Conservation (phyloP, 1,140 invertebrate species). For the Xylocopa sonorina region DNA sequence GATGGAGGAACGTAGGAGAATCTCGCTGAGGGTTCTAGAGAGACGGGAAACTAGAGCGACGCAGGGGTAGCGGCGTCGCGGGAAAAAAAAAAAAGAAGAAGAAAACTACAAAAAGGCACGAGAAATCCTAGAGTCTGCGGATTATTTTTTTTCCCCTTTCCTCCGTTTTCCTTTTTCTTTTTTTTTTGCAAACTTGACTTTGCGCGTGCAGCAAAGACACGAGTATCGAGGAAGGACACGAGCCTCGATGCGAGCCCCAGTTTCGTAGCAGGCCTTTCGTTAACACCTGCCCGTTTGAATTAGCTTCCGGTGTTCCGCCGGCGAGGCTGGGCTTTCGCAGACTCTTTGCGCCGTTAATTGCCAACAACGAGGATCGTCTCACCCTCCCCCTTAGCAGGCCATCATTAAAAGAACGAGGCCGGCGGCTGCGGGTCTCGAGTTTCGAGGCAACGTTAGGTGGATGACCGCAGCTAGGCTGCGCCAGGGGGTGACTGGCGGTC, state of each 20-base stretch:
- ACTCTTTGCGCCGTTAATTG: conserved; percentile 53
- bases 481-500: conserved; percentile 61
- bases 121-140: too few species aligned
- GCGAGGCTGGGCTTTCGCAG: conserved; percentile 15
- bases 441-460: conserved; percentile 59
- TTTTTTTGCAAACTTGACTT: too few species aligned
- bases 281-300: conserved; percentile 27
- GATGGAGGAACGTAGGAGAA: neutral
- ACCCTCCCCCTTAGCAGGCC: conserved; percentile 28
- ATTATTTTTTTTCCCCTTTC: too few species aligned
- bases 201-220: too few species aligned
- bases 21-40: too few species aligned
- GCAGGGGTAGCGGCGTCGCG: neutral
- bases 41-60: neutral
- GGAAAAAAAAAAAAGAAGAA: neutral
- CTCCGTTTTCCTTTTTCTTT: too few species aligned
- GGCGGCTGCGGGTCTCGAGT: conserved; percentile 54
- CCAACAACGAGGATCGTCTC: conserved; percentile 49
- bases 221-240: neutral
- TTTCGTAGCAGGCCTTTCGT: conserved; percentile 5
- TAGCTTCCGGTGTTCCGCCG: conserved; percentile 38
- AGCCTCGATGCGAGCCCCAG: neutral
- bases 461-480: conserved; percentile 60
- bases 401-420: conserved; percentile 65
- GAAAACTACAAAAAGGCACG: too few species aligned